Conservation (phyloP, 2,888 invertebrate species). For the Laspeyria flexula region DNA sequence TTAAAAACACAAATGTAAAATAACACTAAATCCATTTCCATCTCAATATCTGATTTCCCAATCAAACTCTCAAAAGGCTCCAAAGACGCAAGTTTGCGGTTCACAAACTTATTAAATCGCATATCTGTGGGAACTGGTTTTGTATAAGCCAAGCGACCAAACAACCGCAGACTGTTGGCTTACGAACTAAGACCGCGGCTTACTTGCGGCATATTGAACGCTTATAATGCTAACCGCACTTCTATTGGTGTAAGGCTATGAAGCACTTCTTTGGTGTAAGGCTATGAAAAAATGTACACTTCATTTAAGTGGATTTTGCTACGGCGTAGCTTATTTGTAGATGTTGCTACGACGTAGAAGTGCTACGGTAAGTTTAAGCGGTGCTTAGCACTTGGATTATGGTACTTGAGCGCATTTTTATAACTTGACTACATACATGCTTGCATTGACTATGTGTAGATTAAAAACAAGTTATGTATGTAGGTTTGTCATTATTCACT, state of each 20-base stretch:
- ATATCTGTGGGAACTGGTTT: conserved; percentile 1
- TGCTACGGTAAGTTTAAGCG: background rate
- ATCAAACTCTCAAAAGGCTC: background rate
- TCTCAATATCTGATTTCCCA: background rate
- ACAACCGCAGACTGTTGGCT: conserved; percentile 19
- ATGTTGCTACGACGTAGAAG: background rate
- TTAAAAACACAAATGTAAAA: background rate
- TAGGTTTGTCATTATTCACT: too few species aligned
- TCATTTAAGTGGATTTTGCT: background rate
- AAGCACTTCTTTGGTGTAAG: too few species aligned
- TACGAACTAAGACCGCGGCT: conserved; percentile 11
- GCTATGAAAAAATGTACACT: background rate
- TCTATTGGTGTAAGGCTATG: conserved; percentile 32
- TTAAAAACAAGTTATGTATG: too few species aligned
- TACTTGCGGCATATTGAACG: conserved; percentile 27
- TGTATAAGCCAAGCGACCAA: conserved; percentile 18
- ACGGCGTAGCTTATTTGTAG: background rate
- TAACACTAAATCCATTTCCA: background rate
- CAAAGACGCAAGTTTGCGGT: background rate
- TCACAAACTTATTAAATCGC: background rate
- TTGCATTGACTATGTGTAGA: too few species aligned
- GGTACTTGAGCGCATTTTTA: too few species aligned
- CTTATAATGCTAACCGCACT: conserved; percentile 18
- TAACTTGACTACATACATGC: too few species aligned
- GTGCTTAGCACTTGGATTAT: background rate